Evolutionary conservation across 1,140 invertebrate species (phyloP), one percentile per base, ranked within the genome.

Genomic region (Solen grandis): DNA sequence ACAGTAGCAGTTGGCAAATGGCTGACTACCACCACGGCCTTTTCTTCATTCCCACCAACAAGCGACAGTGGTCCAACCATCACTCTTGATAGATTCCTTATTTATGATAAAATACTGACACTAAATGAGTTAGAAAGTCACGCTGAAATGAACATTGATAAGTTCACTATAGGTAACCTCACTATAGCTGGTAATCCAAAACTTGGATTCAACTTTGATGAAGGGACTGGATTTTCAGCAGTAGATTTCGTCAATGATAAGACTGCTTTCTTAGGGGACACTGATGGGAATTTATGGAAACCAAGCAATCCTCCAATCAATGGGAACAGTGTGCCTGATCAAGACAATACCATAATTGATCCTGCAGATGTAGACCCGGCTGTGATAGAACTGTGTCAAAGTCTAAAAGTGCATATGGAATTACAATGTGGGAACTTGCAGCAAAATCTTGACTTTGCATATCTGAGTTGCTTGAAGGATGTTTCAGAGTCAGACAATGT

Each of bases 141-240:
- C 52, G 65, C 54, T 69, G 63, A 68, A n/a, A 36, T 14, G 54
- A 78, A 78, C 29, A 69, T 78, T n/a, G 75, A 68, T 46, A 59
- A 68, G 19, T 46, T 46, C 19, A 46, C 8, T 46, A 46, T 46
- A 10, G 41, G 41, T 10, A 46, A 46, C 19, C 8, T 10, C 19
- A 46, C 41, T 19, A 46, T 46, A 46, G 41, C 41, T 46, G 41
- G 41, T 46, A 78, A 27, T n/a, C 75, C 69, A 38, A 80, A 38
- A 27, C 55, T 73, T 35, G 77, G 68, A 41, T 31, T 62, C 19
- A 80, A 80, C 33, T 80, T 80, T 73, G 77, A 80, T 72, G 77
- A 80, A 55, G 77, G 77, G 31, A 25, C 59, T 27, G 66, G 66
- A 2, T 62, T 41, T 33, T 36, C 60, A 35, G 54, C 66, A 55